phyloP scores from a whole-genome alignment of 2,113 vertebrate genomes.

The Nymphicus hollandicus region DNA sequence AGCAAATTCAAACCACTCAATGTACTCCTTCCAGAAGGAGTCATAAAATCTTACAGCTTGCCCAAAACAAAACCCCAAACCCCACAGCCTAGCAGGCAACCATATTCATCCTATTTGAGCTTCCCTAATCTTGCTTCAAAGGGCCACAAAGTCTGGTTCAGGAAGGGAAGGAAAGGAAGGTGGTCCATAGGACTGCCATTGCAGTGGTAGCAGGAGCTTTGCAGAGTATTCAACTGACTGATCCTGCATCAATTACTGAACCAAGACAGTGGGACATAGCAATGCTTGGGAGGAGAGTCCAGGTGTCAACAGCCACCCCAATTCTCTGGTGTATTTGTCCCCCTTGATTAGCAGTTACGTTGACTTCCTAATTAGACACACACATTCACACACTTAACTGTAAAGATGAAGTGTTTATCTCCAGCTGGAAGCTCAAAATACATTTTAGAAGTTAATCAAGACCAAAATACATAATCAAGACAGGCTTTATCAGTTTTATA shows the following conservation, averaged over 20 bases:
- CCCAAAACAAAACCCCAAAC: background rate
- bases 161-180: background rate
- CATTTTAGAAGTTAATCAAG: conserved; percentile 10
- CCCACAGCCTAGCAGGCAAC: background rate
- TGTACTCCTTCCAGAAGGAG: background rate
- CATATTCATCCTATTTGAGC: background rate
- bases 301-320: fast-evolving
- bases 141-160: background rate
- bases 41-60: background rate
- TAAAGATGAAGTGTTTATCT: background rate
- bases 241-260: background rate
- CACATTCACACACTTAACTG: background rate
- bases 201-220: fast-evolving
- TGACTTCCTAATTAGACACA: background rate
- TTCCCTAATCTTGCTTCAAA: background rate
- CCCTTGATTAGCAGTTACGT: background rate
- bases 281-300: background rate
- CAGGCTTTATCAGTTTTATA: background rate
- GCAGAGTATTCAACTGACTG: background rate
- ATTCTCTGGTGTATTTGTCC: background rate
- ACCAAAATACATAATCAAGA: conserved; percentile 18
- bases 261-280: background rate
- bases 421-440: background rate
- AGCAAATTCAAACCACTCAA: background rate
- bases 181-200: background rate